Evolutionary conservation across 1,140 invertebrate genomes (phyloP).

Genomic region (Drosophila truncata): DNA sequence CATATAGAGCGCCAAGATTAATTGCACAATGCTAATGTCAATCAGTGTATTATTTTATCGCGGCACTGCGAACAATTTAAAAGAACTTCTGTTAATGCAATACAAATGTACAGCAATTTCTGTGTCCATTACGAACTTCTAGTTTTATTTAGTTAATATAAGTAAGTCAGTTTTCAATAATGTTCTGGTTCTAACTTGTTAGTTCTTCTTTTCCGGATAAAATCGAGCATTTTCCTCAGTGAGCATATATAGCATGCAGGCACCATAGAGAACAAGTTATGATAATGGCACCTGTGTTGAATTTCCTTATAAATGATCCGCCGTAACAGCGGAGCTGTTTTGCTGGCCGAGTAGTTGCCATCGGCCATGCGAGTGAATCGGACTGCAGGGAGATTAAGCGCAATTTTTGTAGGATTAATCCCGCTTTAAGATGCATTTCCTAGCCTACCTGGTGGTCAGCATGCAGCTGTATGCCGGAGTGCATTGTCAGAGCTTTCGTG

Average conservation of each 20-base stretch:
- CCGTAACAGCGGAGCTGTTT: slow-evolving; percentile 17
- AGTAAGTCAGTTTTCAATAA: too few species aligned
- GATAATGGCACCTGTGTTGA: slow-evolving; percentile 49
- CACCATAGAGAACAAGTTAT: slow-evolving; percentile 56
- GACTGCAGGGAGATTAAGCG: slow-evolving; percentile 11
- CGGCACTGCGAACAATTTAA: slow-evolving; percentile 14
- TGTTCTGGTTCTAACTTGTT: too few species aligned
- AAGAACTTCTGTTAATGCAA: not conserved
- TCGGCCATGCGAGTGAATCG: slow-evolving; percentile 41
- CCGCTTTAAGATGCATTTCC: slow-evolving; percentile 31
- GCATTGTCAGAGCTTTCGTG: slow-evolving; percentile 48
- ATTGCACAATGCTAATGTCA: slow-evolving; percentile 9
- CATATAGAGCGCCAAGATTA: not conserved
- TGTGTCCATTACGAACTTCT: too few species aligned
- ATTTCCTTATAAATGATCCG: slow-evolving; percentile 39
- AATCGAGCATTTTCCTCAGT: slow-evolving; percentile 16
- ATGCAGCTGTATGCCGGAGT: slow-evolving; percentile 23
- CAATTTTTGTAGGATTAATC: not conserved
- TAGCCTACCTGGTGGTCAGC: slow-evolving; percentile 21
- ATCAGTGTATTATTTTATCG: slow-evolving; percentile 7
- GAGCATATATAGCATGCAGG: slow-evolving; percentile 10
- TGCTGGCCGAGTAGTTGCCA: slow-evolving; percentile 12
- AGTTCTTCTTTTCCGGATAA: not conserved
- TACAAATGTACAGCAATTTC: not conserved
- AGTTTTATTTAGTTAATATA: not conserved